Evolutionary conservation across 2,888 invertebrate genomes (phyloP).

Genomic region (Trissonchulus latispiculum): DNA sequence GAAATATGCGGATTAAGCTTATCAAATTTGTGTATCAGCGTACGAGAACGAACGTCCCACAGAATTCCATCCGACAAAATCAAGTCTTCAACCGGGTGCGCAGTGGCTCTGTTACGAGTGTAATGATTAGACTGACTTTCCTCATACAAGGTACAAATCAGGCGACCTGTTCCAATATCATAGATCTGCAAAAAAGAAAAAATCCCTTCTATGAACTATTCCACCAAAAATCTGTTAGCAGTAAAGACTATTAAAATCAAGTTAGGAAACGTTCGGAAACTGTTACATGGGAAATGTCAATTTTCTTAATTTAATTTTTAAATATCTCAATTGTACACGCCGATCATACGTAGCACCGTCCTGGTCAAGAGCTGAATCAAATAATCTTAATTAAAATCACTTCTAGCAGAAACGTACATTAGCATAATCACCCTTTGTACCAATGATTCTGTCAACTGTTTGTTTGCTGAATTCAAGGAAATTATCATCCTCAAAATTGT

Average conservation of each 20-base stretch:
- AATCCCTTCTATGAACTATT: conserved; percentile 19
- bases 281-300: no score
- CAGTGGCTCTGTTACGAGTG: conserved; percentile 82
- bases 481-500: conserved; percentile 68
- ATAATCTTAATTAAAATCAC: no score
- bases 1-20: conserved; percentile 88
- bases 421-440: conserved; percentile 71
- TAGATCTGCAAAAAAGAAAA: conserved; percentile 57
- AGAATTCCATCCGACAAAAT: conserved; percentile 90
- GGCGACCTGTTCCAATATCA: conserved; percentile 69
- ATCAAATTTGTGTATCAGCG: conserved; percentile 89
- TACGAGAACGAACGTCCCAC: conserved; percentile 75
- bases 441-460: conserved; percentile 71
- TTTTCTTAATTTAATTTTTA: no score
- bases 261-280: no score
- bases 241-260: no score
- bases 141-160: conserved; percentile 59
- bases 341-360: no score
- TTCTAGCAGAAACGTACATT: no score
- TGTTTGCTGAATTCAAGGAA: conserved; percentile 79
- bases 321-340: no score
- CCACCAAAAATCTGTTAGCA: no score
- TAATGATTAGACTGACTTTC: conserved; percentile 82
- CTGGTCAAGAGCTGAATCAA: no score
- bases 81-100: conserved; percentile 82